Conservation (phyloP, 2,797 vertebrate species). For the Cetoscarus ocellatus region DNA sequence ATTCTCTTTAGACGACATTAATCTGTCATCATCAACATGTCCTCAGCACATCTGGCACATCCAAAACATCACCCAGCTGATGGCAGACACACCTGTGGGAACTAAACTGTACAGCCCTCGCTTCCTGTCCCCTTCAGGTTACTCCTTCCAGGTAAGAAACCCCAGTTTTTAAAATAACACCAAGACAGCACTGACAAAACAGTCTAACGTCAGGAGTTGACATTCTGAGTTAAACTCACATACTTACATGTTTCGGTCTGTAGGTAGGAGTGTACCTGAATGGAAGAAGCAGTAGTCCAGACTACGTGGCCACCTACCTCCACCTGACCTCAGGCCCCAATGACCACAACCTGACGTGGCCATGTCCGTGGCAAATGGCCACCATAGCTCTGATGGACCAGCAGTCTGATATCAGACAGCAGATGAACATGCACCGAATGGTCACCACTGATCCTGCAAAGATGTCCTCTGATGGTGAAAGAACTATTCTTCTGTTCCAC, state of each 20-base stretch:
- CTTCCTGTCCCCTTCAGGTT: constrained; percentile 87
- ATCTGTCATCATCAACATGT: constrained; percentile 89
- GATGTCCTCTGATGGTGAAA: constrained; percentile 65
- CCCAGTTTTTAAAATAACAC: too few species aligned
- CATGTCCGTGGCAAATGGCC: constrained; percentile 90
- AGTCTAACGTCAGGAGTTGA: too few species aligned
- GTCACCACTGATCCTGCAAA: constrained; percentile 88
- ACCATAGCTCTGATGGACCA: constrained; percentile 91
- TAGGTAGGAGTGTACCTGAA: constrained; percentile 82
- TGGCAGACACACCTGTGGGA: constrained; percentile 68
- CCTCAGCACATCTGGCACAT: constrained; percentile 91
- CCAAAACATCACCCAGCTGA: constrained; percentile 82
- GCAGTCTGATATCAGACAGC: constrained; percentile 88
- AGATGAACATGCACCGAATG: constrained; percentile 90
- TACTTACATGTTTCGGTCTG: too few species aligned
- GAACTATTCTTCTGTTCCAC: neutral
- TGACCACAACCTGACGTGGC: constrained; percentile 88
- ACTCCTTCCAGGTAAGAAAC: constrained; percentile 86
- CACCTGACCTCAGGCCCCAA: constrained; percentile 88
- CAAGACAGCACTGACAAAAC: too few species aligned
- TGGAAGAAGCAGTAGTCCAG: constrained; percentile 31
- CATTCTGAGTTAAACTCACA: too few species aligned
- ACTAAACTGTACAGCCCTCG: constrained; percentile 82
- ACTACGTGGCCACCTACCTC: constrained; percentile 82
- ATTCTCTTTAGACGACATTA: constrained; percentile 93